Evolutionary conservation across 1,140 invertebrate species (phyloP), one percentile per base, ranked within the genome.

Genomic region (Solenopsis invicta): DNA sequence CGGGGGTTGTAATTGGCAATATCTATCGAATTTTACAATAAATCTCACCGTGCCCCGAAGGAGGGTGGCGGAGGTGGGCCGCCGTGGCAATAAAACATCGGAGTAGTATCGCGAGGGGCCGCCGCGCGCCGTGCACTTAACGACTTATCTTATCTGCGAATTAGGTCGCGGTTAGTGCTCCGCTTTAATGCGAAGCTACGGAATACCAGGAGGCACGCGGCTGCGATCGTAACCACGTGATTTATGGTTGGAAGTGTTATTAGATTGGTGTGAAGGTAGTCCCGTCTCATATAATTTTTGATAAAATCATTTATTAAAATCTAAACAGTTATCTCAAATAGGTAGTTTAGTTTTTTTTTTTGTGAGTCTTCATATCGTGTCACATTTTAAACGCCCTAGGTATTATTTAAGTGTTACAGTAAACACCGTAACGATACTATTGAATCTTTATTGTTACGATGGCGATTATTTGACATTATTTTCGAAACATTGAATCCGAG

Each of bases 21-120:
- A 92, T 93, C 91, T 93, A 94, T 94, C 93, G 92, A 94, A 93
- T 93, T 93, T 94, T 89, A 91, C 91, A 87, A 93, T 94, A 94
- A 93, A 94, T 94, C 92, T 94, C 87, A 64, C 54, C 74, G 75
- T 87, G 87, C 90, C 86, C 87, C 82, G 89, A 86, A 87, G 91
- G 91, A 89, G 88, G 81, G 84, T 56, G 78, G 4, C 9, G 62
- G 37, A 50, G 67, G 72, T 88, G 85, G 86, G 87, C 77, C 74
- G 84, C 45, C 76, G 74, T 52, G 76, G 93, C 92, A 93, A 93
- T 94, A 94, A 94, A 94, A 93, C 92, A 93, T 85, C 78, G 89
- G 29, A 62, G 91, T 92, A 90, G 92, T 93, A 93, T 92, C 91
- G 92, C 90, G 80, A 89, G 76, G 86, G 87, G 88, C n/a, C n/a